phyloP scores from a whole-genome alignment of 2,797 vertebrate species.

The Scleropages formosus region DNA sequence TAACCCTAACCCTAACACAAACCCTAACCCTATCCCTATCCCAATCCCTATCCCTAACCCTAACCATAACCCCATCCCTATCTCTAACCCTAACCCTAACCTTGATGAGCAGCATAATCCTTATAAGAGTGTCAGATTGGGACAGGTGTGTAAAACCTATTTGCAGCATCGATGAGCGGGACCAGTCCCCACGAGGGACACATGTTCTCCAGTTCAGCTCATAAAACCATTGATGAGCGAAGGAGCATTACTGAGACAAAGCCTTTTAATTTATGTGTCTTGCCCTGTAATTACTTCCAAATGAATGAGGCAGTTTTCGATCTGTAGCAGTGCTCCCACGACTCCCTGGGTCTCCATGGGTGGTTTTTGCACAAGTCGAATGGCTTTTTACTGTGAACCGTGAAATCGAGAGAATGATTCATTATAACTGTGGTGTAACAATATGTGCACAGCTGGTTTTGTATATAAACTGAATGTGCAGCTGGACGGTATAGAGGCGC shows the following conservation, averaged over 20 bases:
- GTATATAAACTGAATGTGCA: too few species aligned
- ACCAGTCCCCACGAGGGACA: neutral
- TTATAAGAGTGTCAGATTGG: neutral
- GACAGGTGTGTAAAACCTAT: neutral
- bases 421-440: too few species aligned
- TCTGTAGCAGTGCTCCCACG: neutral
- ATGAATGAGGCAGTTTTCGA: neutral
- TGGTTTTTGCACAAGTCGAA: slow-evolving; percentile 20
- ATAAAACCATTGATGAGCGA: neutral
- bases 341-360: neutral
- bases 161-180: neutral
- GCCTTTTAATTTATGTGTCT: neutral
- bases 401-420: too few species aligned
- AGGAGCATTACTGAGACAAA: neutral
- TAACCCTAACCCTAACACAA: too few species aligned
- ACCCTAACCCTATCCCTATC: too few species aligned
- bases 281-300: neutral
- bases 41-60: too few species aligned
- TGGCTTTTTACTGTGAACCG: neutral
- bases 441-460: too few species aligned
- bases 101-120: neutral
- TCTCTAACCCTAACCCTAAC: too few species aligned
- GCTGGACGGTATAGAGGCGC: neutral
- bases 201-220: neutral
- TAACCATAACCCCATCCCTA: too few species aligned